Conservation (phyloP, 2,113 vertebrate genomes). For the Platichthys stellatus region DNA sequence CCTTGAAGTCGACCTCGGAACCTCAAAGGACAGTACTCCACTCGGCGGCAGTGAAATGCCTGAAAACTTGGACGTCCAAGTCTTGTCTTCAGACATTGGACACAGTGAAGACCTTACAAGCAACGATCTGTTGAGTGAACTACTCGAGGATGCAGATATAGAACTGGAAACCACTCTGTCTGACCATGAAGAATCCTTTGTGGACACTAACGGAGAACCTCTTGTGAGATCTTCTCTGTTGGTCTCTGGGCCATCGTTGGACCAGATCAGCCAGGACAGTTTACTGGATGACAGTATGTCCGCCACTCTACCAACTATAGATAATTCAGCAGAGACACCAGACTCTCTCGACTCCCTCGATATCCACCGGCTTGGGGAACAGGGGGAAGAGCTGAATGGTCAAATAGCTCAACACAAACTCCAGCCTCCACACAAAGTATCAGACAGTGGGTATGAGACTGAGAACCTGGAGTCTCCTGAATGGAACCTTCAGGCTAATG, state of each 20-base stretch:
- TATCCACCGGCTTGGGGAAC: constrained; percentile 84
- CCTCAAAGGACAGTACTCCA: constrained; percentile 47
- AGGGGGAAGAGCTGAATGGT: constrained; percentile 67
- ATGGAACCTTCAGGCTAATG: constrained; percentile 89
- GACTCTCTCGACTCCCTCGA: constrained; percentile 93
- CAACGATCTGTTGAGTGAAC: constrained; percentile 73
- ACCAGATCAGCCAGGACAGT: constrained; percentile 92
- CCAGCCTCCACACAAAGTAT: constrained; percentile 90
- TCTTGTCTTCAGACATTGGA: constrained; percentile 17
- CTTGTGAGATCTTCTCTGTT: constrained; percentile 67
- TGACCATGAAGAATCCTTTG: constrained; percentile 83
- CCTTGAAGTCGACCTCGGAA: constrained; percentile 60
- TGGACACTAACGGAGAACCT: constrained; percentile 61
- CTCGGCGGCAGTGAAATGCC: constrained; percentile 65
- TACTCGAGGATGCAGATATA: constrained; percentile 74
- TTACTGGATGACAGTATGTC: constrained; percentile 89
- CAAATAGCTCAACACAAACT: constrained; percentile 82
- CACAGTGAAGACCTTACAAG: constrained; percentile 74
- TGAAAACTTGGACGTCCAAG: constrained; percentile 49
- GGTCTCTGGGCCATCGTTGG: constrained; percentile 83
- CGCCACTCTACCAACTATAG: constrained; percentile 78
- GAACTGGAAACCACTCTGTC: constrained; percentile 70
- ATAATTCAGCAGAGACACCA: constrained; percentile 87
- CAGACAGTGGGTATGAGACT: constrained; percentile 97
- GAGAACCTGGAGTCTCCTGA: constrained; percentile 98